These are phyloP conservation scores for Desmodus rotundus DNA, from an alignment of 2,113 vertebrate genomes.

Conservation along the genomic window DNA sequence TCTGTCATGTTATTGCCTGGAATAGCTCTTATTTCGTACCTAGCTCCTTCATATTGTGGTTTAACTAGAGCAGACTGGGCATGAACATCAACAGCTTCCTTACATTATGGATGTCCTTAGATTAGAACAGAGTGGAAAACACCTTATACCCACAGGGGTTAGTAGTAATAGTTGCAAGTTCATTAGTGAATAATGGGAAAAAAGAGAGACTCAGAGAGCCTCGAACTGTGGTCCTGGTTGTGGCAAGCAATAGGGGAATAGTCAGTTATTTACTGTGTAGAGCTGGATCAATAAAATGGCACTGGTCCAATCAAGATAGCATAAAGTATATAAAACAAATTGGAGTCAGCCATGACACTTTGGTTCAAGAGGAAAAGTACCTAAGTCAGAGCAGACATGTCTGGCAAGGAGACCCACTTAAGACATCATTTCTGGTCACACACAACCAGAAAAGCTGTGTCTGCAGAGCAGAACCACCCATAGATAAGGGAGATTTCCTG, in stretches of 20 bases:
- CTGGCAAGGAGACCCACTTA: no score
- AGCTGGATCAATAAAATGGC: no score
- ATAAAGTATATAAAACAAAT: no score
- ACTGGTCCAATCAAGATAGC: no score
- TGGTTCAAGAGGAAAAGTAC: no score
- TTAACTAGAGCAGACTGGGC: neutral
- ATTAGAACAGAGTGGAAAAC: neutral
- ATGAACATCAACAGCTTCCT: neutral
- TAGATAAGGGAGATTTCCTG: no score
- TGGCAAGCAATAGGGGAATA: neutral
- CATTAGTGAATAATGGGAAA: neutral
- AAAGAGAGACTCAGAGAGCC: rapidly evolving
- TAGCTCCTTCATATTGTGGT: rapidly evolving
- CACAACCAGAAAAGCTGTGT: no score
- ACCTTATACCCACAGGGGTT: neutral
- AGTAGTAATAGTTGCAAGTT: neutral
- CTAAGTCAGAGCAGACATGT: no score
- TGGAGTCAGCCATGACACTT: no score
- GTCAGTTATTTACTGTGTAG: neutral
- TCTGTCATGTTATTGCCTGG: neutral
- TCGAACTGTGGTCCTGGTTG: neutral
- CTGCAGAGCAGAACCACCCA: no score
- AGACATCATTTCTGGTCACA: no score
- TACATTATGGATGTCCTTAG: neutral
- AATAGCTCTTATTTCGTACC: neutral